Conservation (phyloP, 2,888 invertebrate species). For the Tiliacea aurago region DNA sequence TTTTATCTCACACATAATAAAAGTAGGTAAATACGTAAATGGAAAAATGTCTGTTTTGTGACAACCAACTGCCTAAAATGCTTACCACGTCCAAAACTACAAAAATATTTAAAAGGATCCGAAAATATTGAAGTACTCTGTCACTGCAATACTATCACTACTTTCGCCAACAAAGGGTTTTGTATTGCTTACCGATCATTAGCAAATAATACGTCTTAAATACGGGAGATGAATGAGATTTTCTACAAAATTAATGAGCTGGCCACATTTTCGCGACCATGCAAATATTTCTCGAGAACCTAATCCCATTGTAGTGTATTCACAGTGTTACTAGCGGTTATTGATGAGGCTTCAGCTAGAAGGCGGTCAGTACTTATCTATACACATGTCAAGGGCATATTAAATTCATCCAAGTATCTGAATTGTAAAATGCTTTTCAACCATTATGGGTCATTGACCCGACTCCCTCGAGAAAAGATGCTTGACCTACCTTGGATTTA, state of each 20-base stretch:
- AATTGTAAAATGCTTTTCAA: conserved; percentile 41
- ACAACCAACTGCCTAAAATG: background rate
- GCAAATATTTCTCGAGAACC: conserved; percentile 2
- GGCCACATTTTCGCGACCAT: background rate
- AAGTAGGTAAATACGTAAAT: background rate
- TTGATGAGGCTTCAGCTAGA: conserved; percentile 30
- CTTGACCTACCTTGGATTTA: conserved; percentile 9
- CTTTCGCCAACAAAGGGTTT: too few relatives aligned
- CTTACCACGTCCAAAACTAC: background rate
- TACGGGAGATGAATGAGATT: background rate
- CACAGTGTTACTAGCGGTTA: conserved; percentile 13
- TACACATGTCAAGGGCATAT: conserved; percentile 40
- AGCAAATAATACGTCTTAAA: background rate
- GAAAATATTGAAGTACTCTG: background rate
- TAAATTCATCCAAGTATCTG: conserved; percentile 30
- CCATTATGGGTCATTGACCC: conserved; percentile 25
- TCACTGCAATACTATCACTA: background rate
- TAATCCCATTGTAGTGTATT: conserved; percentile 10
- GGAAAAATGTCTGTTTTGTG: conserved; percentile 11
- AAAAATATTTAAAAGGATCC: background rate
- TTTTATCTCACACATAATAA: conserved; percentile 10
- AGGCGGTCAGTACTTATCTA: conserved; percentile 24
- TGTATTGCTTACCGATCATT: background rate
- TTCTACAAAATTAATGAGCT: too few relatives aligned
- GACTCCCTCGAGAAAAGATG: background rate